Base-by-base conservation (phyloP, 2,888 invertebrate genomes). In the Heteromurus nitidus region DNA sequence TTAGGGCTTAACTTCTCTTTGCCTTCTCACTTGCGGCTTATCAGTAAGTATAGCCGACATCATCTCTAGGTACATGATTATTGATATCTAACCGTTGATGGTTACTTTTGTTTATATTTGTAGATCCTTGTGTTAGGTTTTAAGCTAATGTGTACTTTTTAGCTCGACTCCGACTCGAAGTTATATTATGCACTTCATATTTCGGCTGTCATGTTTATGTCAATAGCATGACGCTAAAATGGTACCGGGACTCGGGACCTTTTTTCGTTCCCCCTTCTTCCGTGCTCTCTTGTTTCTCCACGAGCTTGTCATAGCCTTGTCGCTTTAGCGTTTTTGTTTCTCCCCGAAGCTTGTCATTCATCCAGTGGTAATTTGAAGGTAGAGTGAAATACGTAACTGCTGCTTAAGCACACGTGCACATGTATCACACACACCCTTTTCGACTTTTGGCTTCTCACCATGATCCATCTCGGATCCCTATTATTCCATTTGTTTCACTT, bases 161-260 rank as follows among this genome's bases (percentile, higher is more conserved):
- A 13, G 13, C 7, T 36, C 5, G 5, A 36, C 5, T 9, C 13
- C 7, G 36, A 13, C 7, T 36, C 13, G 36, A 9, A 36, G 7
- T 5, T 36, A 36, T 5, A 13, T 36, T 13, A 36, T 36, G 36
- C 36, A 36, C 50, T 50, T 18, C n/a, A 5, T n/a, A 50, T 50
- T 18, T 50, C 50, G 22, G 44, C 28, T 68, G 68, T 68, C 68
- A 68, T 68, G 68, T 68, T 68, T 50, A 26, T 44, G 68, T 50
- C 68, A 50, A 47, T 13, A 24, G 3, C 16, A 65, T 44, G 22
- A 26, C 60, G 26, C 26, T 60, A n/a, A 60, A n/a, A 22, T 5
- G 22, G 22, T 13, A 20, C 5, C 20, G 53, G n/a, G n/a, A n/a
- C n/a, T 13, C 36, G 36, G 36, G 13, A 36, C 36, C 36, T 36